Evolutionary conservation across 2,888 invertebrate genomes (phyloP).

Genomic region (Sericinus montela): DNA sequence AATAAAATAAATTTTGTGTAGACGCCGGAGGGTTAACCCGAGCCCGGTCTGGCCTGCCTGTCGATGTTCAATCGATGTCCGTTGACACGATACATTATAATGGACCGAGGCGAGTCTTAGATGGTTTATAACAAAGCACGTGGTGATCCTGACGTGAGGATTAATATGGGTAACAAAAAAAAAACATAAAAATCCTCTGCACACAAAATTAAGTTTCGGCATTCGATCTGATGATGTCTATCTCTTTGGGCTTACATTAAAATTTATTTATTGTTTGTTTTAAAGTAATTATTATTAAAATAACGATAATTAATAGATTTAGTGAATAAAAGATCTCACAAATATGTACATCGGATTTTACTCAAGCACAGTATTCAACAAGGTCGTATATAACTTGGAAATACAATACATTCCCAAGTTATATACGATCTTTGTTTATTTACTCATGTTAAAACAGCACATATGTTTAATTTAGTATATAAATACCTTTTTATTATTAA

Average conservation of each 20-base stretch:
- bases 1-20: constrained; percentile 78
- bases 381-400: no score
- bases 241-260: constrained; percentile 4
- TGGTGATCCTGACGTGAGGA: constrained; percentile 75
- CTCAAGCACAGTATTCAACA: no score
- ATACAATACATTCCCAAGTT: no score
- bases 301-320: no score
- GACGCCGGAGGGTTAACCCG: constrained; percentile 73
- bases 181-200: constrained; percentile 53
- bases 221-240: constrained; percentile 25
- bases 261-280: constrained; percentile 17
- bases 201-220: constrained; percentile 62
- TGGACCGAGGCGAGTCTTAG: constrained; percentile 65
- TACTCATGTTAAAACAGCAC: no score
- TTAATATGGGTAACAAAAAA: constrained; percentile 75
- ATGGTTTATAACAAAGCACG: constrained; percentile 76
- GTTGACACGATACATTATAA: constrained; percentile 78
- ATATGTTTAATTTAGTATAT: no score
- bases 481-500: no score
- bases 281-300: constrained; percentile 8
- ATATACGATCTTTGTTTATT: no score
- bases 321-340: no score
- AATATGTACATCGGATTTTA: no score
- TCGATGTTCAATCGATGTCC: constrained; percentile 77
- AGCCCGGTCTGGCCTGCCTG: constrained; percentile 51